Evolutionary conservation across 2,888 invertebrate species (phyloP), one percentile per base, ranked within the genome.

Genomic region (Seladonia tumulorum): DNA sequence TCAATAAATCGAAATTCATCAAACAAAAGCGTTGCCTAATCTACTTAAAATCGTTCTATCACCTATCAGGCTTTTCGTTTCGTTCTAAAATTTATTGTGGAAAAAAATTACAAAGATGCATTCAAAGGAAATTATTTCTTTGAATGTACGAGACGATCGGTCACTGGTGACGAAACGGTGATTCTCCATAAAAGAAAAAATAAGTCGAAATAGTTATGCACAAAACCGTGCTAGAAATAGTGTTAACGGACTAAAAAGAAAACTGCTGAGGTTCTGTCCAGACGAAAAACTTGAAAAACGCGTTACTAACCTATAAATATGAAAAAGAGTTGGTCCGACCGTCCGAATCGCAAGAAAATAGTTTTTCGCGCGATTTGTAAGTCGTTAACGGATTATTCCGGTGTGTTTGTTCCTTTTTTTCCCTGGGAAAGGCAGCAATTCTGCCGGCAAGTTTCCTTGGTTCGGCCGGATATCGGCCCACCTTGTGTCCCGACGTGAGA

Each of bases 401-500:
- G 78, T 66, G 85, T 71, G 75, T 16, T 2, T 53, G 18, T 16
- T 29, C 45, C 22, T 22, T 79, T 53, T 74, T 79, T 76, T 47
- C 10, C 16, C n/a, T 5, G 53, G 39, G 76, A 76, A 63, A 85
- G 47, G 49, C 72, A 14, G 49, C 82, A 79, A 83, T 86, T 87
- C 79, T 72, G 80, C 45, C 49, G 76, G 76, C 87, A 86, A 84
- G 85, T 86, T 85, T 79, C 87, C 83, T 84, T 90, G 81, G 80
- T 76, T 71, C 76, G 77, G 87, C 78, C 83, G 84, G 84, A 86
- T 81, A 82, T 84, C 86, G 76, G 77, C 57, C 76, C 86, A 75
- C 84, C 87, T 82, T 83, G 85, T 79, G 87, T 76, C 88, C 80
- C 88, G 83, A 84, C 88, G 88, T 81, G 90, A 90, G 90, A 93